Evolutionary conservation across 2,888 invertebrate genomes (phyloP).

Genomic region (Plagodis dolabraria): DNA sequence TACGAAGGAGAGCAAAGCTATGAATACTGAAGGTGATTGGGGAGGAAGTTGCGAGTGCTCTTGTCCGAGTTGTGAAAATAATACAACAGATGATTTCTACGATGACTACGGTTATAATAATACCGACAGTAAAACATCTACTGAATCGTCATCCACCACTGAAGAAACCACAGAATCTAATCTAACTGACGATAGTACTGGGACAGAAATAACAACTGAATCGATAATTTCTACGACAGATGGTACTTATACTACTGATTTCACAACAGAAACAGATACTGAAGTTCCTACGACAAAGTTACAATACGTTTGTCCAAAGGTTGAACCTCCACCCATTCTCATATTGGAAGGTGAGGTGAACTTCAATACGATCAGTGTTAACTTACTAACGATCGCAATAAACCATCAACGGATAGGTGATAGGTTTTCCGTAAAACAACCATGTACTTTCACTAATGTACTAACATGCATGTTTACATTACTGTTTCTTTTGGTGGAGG

Average conservation of each 20-base stretch:
- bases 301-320: slow-evolving; percentile 74
- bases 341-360: slow-evolving; percentile 93
- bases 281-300: slow-evolving; percentile 51
- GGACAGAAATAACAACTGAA: slow-evolving; percentile 37
- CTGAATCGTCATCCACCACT: slow-evolving; percentile 32
- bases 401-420: slow-evolving; percentile 57
- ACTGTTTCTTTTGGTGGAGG: slow-evolving; percentile 40
- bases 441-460: slow-evolving; percentile 56
- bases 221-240: slow-evolving; percentile 36
- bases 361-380: slow-evolving; percentile 64
- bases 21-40: slow-evolving; percentile 58
- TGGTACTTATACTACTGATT: slow-evolving; percentile 48
- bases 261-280: slow-evolving; percentile 53
- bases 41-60: slow-evolving; percentile 90
- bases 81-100: slow-evolving; percentile 67
- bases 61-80: slow-evolving; percentile 87
- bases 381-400: slow-evolving; percentile 74
- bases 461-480: slow-evolving; percentile 64
- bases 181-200: slow-evolving; percentile 34
- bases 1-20: slow-evolving; percentile 51
- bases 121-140: slow-evolving; percentile 40
- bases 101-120: slow-evolving; percentile 63
- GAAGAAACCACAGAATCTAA: slow-evolving; percentile 24
- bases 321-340: slow-evolving; percentile 88
- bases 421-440: slow-evolving; percentile 54